Conservation (phyloP, 2,888 invertebrate genomes). For the Gymnocheta viridis region DNA sequence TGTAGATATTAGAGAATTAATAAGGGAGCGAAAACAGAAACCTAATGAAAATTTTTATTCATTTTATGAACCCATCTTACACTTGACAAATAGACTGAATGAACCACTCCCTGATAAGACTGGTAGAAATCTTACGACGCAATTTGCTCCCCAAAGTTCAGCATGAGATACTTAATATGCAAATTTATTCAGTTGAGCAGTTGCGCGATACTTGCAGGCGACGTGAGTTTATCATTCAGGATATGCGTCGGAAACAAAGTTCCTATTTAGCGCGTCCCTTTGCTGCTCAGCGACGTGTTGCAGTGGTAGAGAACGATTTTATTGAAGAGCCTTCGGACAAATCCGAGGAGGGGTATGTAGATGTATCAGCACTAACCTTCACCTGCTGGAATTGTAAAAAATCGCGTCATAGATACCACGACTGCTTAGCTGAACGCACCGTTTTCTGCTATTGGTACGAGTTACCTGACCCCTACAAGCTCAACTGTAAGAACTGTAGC, state of each 20-base stretch:
- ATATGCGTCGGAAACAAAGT: slow-evolving; percentile 1
- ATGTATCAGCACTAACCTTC: neutral
- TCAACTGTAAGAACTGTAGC: slow-evolving; percentile 22
- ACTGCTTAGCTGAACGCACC: neutral
- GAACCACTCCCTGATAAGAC: neutral
- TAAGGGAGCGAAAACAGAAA: slow-evolving; percentile 20
- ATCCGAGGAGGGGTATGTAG: neutral
- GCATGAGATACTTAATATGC: neutral
- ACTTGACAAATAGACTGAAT: neutral
- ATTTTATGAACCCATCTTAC: slow-evolving; percentile 3
- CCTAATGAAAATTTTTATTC: neutral
- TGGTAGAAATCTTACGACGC: neutral
- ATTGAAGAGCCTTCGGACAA: no score
- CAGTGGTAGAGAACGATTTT: neutral
- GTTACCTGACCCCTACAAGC: neutral
- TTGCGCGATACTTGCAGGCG: slow-evolving; percentile 14
- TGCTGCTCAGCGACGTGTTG: neutral
- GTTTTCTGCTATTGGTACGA: slow-evolving; percentile 27
- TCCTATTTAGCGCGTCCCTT: neutral
- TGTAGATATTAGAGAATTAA: slow-evolving; percentile 12
- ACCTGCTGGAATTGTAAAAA: slow-evolving; percentile 29
- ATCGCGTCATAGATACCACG: slow-evolving; percentile 24
- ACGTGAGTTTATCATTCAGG: slow-evolving; percentile 36
- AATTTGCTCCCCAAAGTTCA: slow-evolving; percentile 6
- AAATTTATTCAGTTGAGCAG: slow-evolving; percentile 4